A percentile compares a stretch with the other conserved stretches of the same genome.
Conservation (phyloP, 2,113 vertebrate species). For the Pseudopipra pipra region DNA sequence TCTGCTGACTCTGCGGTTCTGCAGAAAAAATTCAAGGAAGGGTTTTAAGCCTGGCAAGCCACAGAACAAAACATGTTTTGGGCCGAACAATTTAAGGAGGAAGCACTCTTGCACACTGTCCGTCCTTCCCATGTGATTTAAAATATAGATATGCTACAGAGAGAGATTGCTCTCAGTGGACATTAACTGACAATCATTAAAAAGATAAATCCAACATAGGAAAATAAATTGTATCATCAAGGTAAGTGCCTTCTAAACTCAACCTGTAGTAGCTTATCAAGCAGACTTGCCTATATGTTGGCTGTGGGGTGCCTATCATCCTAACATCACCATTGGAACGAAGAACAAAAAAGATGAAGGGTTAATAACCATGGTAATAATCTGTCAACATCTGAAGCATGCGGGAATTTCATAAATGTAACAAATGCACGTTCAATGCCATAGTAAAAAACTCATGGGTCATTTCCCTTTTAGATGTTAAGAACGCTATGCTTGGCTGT, state of each 20-base stretch:
- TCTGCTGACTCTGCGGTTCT: conserved; percentile 35
- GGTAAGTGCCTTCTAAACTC: neutral
- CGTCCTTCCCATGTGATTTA: neutral
- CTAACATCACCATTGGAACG: neutral
- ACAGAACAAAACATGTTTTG: neutral
- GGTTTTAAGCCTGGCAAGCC: neutral
- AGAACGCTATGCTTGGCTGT: neutral
- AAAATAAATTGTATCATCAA: neutral
- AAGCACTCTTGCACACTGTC: neutral
- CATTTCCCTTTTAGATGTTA: neutral
- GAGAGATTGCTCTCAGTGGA: neutral
- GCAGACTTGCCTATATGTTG: neutral
- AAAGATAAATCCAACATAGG: neutral
- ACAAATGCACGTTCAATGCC: neutral
- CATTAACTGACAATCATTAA: neutral
- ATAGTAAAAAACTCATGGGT: neutral
- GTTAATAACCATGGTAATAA: neutral
- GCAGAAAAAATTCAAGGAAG: conserved; percentile 11
- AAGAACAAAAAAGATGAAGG: neutral
- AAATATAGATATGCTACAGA: neutral
- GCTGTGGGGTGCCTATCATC: neutral
- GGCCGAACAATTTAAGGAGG: neutral
- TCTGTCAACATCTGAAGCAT: neutral
- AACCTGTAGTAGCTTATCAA: neutral
- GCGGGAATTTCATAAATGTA: neutral